Conservation (phyloP, 2,797 vertebrate species). For the Mastacembelus armatus region DNA sequence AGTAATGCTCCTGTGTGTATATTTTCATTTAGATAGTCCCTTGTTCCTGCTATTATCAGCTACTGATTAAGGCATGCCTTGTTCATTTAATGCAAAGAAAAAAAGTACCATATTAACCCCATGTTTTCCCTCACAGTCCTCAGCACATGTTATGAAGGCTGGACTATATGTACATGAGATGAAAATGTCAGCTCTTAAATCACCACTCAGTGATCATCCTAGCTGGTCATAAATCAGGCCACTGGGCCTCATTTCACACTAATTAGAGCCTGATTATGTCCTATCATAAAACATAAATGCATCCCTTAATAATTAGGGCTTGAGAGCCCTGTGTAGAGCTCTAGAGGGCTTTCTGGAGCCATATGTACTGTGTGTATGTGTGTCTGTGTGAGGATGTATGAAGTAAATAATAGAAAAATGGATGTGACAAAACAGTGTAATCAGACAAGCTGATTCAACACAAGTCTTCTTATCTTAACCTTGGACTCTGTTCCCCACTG, state of each 20-base stretch:
- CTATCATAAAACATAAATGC: conserved; percentile 72
- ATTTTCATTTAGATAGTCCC: not conserved
- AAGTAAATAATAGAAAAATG: not conserved
- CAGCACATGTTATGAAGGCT: conserved; percentile 25
- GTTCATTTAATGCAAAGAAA: not conserved
- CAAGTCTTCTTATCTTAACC: conserved; percentile 39
- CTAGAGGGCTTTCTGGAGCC: conserved; percentile 43
- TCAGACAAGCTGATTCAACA: conserved; percentile 40
- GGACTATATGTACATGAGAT: conserved; percentile 33
- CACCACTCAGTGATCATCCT: conserved; percentile 47
- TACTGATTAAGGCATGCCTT: not conserved
- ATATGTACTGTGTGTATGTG: conserved; percentile 14
- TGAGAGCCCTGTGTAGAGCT: conserved; percentile 54
- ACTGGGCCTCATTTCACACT: conserved; percentile 62
- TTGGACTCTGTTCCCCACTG: conserved; percentile 12
- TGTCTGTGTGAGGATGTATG: conserved; percentile 12
- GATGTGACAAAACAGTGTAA: conserved; percentile 7
- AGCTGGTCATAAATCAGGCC: conserved; percentile 67
- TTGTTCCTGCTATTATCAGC: not conserved
- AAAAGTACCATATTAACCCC: not conserved
- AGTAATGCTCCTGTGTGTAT: not conserved
- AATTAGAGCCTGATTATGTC: conserved; percentile 70
- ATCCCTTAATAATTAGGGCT: conserved; percentile 66
- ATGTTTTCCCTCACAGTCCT: not conserved
- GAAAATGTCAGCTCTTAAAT: conserved; percentile 50